Evolutionary conservation across 2,888 invertebrate genomes (phyloP), one percentile per base, ranked within the genome.

Genomic region (Drosophila mercatorum): DNA sequence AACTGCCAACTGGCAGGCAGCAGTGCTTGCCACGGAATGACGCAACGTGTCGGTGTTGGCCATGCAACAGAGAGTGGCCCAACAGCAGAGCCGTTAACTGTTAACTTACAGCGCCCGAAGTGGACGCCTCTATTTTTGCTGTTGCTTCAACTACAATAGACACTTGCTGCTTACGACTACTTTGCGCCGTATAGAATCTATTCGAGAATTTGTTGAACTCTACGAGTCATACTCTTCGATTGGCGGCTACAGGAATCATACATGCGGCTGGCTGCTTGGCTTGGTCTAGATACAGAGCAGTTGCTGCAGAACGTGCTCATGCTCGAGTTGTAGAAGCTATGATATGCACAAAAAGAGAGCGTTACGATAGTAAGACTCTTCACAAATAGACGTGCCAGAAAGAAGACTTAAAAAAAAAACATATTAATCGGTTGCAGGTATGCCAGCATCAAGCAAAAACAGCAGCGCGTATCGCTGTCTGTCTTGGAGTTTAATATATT

Each of bases 31-130:
- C 8, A 41, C 47, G 14, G 11, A 31, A 10, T 49, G 41, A 34
- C 44, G 46, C 40, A 67, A 41, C 46, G 34, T 65, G 40, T 65
- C 52, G 52, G n/a, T 41, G 40, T n/a, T 46, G 44, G n/a, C 7
- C 26, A 31, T 67, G 68, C 56, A 67, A 67, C 66, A 55, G 67
- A 41, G 6, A 8, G 5, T 2, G 3, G 14, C 10, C 47, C 10
- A 47, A 66, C 47, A 67, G 41, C 41, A 49, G 56, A 36, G 36
- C 26, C 34, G 41, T 41, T 36, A 36, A 14, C 56, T 68, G 57
- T 67, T 55, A 55, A 47, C 67, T 67, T 34, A 49, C 67, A 67
- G 68, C 10, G 14, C 4, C 12, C 26, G 5, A 6, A 17, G 11
- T 5, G 5, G 10, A 2, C 7, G 2, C 5, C 12, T 11, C 31